Percentiles rank a stretch among this genome's conserved stretches.
Conservation (phyloP, 1,140 invertebrate species). For the Drosophila baimaii region DNA sequence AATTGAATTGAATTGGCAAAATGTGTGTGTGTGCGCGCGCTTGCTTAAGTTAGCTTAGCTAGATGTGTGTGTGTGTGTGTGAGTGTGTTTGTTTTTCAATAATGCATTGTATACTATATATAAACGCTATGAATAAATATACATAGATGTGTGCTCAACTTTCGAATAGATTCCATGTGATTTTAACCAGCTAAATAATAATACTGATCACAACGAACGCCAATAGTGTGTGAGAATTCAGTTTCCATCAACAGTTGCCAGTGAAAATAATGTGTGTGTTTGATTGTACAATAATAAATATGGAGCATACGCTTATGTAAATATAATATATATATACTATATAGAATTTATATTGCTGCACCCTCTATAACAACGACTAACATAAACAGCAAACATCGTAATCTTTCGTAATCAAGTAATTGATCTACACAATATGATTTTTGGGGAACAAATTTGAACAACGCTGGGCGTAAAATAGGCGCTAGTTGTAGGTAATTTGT, state of each 20-base stretch:
- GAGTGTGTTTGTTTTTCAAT: conserved; percentile 18
- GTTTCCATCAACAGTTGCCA: conserved; percentile 56
- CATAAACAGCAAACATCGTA: conserved; percentile 78
- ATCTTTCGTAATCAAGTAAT: conserved; percentile 57
- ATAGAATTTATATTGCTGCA: conserved; percentile 72
- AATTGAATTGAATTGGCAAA: conserved; percentile 67
- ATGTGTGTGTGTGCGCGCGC: conserved; percentile 36
- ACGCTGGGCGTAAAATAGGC: conserved; percentile 79
- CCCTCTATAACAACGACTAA: conserved; percentile 69
- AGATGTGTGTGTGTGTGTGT: conserved; percentile 32
- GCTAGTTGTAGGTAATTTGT: conserved; percentile 68
- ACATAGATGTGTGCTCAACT: conserved; percentile 57
- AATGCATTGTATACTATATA: conserved; percentile 38
- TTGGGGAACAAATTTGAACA: conserved; percentile 74
- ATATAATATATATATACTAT: conserved; percentile 40
- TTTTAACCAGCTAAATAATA: conserved; percentile 75
- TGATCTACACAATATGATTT: conserved; percentile 67
- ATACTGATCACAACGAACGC: conserved; percentile 77
- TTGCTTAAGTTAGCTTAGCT: conserved; percentile 51
- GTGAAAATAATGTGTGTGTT: conserved; percentile 52
- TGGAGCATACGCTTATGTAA: conserved; percentile 43
- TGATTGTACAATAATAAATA: conserved; percentile 65
- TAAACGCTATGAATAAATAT: conserved; percentile 51
- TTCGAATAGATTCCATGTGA: conserved; percentile 56
- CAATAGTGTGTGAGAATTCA: conserved; percentile 58